Base-by-base conservation (phyloP, 2,797 vertebrate species). In the Moxostoma hubbsi region DNA sequence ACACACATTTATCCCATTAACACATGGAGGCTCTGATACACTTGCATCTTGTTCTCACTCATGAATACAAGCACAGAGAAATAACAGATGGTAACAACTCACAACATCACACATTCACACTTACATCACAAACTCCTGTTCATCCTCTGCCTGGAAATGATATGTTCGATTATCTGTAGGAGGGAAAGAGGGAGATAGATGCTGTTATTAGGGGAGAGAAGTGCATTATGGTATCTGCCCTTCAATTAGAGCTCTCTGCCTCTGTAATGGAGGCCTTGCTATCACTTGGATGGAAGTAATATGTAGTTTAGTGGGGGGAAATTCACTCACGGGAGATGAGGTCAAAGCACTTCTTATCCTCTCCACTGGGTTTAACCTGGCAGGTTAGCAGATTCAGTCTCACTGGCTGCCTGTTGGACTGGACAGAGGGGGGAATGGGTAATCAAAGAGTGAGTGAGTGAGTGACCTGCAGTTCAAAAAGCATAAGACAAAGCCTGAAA, bases 281-380 rank as follows among this genome's bases (percentile, higher is more conserved):
- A 55, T 67, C 58, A n/a, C 49, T 78, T 69, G 58, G 57, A 71
- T 55, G 50, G 63, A 71, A 63, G 50, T 71, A 72, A 61, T 65
- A 16, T 16, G 16, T 47, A 65, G 59, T 79, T 64, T 63, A 59
- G 16, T 9, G 13, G 54, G 15, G 15, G 47, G 47, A 61, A 55
- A 73, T 50, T 43, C 36, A 96, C 94, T 83, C 93, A 96, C 95
- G 96, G 91, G 96, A 96, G 90, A 96, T 96, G 66, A 96, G 88
- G 88, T 96, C 95, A 83, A 96, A 96, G 77, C 95, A 95, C 80
- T 96, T 96, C 90, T 96, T 96, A 88, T 96, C 96, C 86, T 96
- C 96, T 0, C 94, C 92, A 7, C 69, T 79, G 6, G 96, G 95
- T 86, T 96, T 96, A 87, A 96, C 96, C 80, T 96, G 96, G 88